Evolutionary conservation across 2,888 invertebrate genomes (phyloP).

Genomic region (Magallana nippona): DNA sequence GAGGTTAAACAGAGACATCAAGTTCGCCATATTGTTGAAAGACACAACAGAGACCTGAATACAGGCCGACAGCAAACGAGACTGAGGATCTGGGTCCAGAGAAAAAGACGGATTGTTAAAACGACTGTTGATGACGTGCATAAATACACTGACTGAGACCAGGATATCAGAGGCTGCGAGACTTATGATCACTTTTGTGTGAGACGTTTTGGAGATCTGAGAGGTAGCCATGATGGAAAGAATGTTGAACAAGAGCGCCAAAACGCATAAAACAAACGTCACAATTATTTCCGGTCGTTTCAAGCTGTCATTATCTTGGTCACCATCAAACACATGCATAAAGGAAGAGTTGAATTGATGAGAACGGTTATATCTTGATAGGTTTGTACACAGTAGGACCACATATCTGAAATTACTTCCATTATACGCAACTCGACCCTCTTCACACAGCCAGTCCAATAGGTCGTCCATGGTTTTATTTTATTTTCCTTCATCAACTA

Average conservation of each 20-base stretch:
- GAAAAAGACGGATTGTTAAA: slow-evolving; percentile 54
- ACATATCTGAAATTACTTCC: too few relatives aligned
- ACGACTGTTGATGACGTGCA: slow-evolving; percentile 63
- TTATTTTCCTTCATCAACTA: too few relatives aligned
- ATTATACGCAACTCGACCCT: too few relatives aligned
- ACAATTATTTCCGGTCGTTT: slow-evolving; percentile 56
- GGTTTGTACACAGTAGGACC: too few relatives aligned
- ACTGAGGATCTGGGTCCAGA: slow-evolving; percentile 48
- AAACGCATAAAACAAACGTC: slow-evolving; percentile 57
- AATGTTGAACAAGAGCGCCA: slow-evolving; percentile 68
- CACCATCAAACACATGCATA: too few relatives aligned
- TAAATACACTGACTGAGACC: slow-evolving; percentile 65
- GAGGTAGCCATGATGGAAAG: slow-evolving; percentile 71
- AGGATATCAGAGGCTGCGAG: slow-evolving; percentile 68
- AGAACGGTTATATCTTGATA: too few relatives aligned
- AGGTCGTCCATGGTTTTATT: too few relatives aligned
- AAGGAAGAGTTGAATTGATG: too few relatives aligned
- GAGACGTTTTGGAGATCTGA: slow-evolving; percentile 67
- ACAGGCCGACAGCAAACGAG: slow-evolving; percentile 60
- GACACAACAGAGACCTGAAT: slow-evolving; percentile 52
- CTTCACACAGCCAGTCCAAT: too few relatives aligned
- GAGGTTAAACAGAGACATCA: slow-evolving; percentile 68
- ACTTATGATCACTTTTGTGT: slow-evolving; percentile 70
- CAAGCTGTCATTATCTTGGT: background rate
- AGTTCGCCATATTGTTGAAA: slow-evolving; percentile 64